A percentile compares a stretch with the other conserved stretches of the same genome.
Conservation (phyloP, 2,797 vertebrate genomes). For the Tachyglossus aculeatus region DNA sequence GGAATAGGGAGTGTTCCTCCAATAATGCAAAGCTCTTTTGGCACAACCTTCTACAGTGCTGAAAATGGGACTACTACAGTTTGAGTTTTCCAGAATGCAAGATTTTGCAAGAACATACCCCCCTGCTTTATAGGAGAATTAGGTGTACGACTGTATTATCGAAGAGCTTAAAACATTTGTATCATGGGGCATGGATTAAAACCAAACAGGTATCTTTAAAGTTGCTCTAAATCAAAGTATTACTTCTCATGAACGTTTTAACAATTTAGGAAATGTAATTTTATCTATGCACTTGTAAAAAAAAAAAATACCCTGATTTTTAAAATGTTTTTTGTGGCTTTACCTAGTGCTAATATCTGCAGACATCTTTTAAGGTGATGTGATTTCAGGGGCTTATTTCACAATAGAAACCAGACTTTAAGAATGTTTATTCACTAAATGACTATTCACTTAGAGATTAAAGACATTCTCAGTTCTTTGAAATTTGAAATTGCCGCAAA, state of each 20-base stretch:
- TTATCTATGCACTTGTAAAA: slow-evolving; percentile 41
- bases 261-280: slow-evolving; percentile 43
- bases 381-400: background rate
- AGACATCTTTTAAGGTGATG: background rate
- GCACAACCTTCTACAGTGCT: too few relatives aligned
- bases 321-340: slow-evolving; percentile 27
- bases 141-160: too few relatives aligned
- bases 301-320: slow-evolving; percentile 31
- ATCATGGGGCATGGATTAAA: too few relatives aligned
- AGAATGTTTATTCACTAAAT: background rate
- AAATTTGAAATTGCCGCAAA: slow-evolving; percentile 34
- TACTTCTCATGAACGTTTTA: slow-evolving; percentile 42
- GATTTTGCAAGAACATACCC: too few relatives aligned
- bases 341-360: background rate
- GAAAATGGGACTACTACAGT: too few relatives aligned
- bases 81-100: too few relatives aligned
- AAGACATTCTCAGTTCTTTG: slow-evolving; percentile 21
- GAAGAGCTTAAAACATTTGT: too few relatives aligned
- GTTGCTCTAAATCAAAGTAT: slow-evolving; percentile 46
- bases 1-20: too few relatives aligned
- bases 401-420: background rate
- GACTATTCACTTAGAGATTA: slow-evolving; percentile 12
- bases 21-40: too few relatives aligned
- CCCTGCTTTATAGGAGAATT: too few relatives aligned
- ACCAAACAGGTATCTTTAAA: too few relatives aligned